Evolutionary conservation across 2,888 invertebrate species (phyloP).

Genomic region (Ophraella communa): DNA sequence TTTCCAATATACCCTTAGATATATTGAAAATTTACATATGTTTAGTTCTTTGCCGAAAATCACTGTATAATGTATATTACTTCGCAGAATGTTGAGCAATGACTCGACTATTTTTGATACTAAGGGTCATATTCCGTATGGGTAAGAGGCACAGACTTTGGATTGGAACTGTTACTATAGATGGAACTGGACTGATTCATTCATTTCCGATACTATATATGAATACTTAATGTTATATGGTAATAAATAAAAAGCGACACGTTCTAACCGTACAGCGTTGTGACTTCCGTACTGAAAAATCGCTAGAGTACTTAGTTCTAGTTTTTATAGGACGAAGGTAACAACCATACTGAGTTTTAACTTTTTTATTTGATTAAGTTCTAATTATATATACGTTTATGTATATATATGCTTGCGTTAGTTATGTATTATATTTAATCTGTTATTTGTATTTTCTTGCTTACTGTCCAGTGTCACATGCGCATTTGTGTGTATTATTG

Average conservation of each 20-base stretch:
- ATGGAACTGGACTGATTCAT: conserved; percentile 58
- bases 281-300: conserved; percentile 26
- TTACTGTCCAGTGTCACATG: conserved; percentile 62
- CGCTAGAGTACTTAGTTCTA: not conserved
- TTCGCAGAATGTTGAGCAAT: conserved; percentile 32
- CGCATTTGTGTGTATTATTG: conserved; percentile 61
- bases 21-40: conserved; percentile 33
- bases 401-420: conserved; percentile 40
- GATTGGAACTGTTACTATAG: conserved; percentile 37
- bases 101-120: conserved; percentile 39
- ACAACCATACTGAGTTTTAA: conserved; percentile 48
- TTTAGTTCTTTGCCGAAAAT: conserved; percentile 25
- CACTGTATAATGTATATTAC: conserved; percentile 19
- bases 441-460: conserved; percentile 57
- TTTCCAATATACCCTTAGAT: conserved; percentile 33
- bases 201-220: conserved; percentile 44
- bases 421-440: conserved; percentile 37
- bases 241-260: conserved; percentile 46
- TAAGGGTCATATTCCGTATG: conserved; percentile 26
- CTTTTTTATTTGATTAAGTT: conserved; percentile 49
- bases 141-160: conserved; percentile 29
- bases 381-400: conserved; percentile 26
- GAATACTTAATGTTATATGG: conserved; percentile 43
- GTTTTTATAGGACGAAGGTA: conserved; percentile 30
- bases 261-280: conserved; percentile 40